A percentile compares a stretch with the other conserved stretches of the same genome.
Evolutionary conservation across 2,113 vertebrate species (phyloP).

Genomic region (Romanogobio albipinnatus): DNA sequence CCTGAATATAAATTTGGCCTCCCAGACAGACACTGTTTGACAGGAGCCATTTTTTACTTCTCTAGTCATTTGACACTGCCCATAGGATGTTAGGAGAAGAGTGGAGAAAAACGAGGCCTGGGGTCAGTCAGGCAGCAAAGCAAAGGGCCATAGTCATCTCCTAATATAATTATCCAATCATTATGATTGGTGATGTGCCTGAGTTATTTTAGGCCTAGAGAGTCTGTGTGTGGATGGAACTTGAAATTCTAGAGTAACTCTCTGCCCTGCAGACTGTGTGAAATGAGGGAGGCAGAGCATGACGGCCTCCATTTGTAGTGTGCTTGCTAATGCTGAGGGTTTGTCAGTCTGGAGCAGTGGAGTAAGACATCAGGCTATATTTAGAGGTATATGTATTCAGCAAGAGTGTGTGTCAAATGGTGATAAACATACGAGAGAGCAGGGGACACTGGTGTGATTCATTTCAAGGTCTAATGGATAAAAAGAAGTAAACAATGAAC

Average conservation of each 20-base stretch:
- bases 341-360: background rate
- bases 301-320: background rate
- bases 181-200: conserved; percentile 38
- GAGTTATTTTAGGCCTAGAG: conserved; percentile 32
- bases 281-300: conserved; percentile 20
- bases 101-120: conserved; percentile 13
- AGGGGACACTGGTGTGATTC: background rate
- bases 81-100: conserved; percentile 33
- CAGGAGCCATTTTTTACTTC: conserved; percentile 38
- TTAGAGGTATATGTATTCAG: conserved; percentile 16
- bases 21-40: conserved; percentile 1
- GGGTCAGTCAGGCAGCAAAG: conserved; percentile 7
- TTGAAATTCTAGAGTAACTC: background rate
- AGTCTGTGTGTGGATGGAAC: background rate
- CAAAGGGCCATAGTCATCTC: conserved; percentile 36
- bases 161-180: conserved; percentile 49
- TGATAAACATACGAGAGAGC: background rate
- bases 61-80: conserved; percentile 38
- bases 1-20: conserved; percentile 42
- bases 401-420: background rate
- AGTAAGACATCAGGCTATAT: background rate
- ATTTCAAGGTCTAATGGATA: conserved; percentile 4
- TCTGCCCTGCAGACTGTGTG: conserved; percentile 31
- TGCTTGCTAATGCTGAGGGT: background rate
- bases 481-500: background rate